Percentiles rank a stretch among this genome's conserved stretches.
Conservation (phyloP, 1,140 invertebrate species). For the Zaprionus kolodkinae region DNA sequence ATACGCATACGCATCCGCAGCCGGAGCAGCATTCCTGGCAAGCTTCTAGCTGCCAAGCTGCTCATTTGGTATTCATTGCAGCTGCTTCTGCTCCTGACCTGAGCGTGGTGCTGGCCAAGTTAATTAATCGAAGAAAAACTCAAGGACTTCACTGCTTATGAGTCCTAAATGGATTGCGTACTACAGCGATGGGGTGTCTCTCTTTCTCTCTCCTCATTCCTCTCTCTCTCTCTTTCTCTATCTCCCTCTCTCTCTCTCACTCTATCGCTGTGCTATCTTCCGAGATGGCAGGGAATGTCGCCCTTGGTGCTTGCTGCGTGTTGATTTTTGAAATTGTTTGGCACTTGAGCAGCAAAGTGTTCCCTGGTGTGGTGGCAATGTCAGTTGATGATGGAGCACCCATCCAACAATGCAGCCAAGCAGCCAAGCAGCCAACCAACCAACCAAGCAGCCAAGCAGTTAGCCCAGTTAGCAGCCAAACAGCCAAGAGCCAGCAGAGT, state of each 20-base stretch:
- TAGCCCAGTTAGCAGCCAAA: not conserved
- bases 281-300: conserved; percentile 1
- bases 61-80: conserved; percentile 80
- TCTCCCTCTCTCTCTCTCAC: not conserved
- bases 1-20: conserved; percentile 18
- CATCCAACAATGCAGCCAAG: conserved; percentile 11
- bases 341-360: conserved; percentile 76
- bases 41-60: conserved; percentile 5
- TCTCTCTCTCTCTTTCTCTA: not conserved
- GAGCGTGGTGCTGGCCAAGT: conserved; percentile 61
- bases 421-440: not conserved
- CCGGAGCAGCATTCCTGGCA: not conserved
- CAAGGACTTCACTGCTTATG: conserved; percentile 23
- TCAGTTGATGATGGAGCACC: conserved; percentile 50
- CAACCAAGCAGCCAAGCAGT: conserved; percentile 4
- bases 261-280: not conserved
- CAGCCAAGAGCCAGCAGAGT: conserved; percentile 18
- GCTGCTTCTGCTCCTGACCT: conserved; percentile 30
- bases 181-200: conserved; percentile 17
- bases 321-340: conserved; percentile 82
- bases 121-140: conserved; percentile 75
- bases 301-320: conserved; percentile 46
- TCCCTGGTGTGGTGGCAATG: conserved; percentile 57
- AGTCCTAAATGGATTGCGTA: conserved; percentile 62
- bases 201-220: conserved; percentile 10